Evolutionary conservation across 2,888 invertebrate species (phyloP).

Genomic region (Embidobia sp.): DNA sequence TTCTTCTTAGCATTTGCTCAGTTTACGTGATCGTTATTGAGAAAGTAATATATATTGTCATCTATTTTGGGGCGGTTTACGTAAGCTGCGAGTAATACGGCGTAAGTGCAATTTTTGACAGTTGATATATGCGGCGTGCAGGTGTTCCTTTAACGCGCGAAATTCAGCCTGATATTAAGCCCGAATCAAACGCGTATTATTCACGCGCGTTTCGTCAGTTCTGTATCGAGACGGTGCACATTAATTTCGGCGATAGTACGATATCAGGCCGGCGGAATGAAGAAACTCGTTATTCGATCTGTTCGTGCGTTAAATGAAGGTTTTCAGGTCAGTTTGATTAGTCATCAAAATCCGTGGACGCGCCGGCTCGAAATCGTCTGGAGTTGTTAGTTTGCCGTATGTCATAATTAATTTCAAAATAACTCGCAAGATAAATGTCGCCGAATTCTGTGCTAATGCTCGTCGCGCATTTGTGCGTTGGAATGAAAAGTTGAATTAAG

Average conservation of each 20-base stretch:
- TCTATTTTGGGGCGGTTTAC: conserved; percentile 12
- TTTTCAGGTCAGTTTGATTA: conserved; percentile 63
- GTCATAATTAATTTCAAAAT: conserved; percentile 56
- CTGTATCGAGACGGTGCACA: conserved; percentile 32
- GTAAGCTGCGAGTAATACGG: conserved; percentile 6
- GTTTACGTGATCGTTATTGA: too few species aligned
- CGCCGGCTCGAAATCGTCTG: conserved; percentile 18
- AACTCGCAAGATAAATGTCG: conserved; percentile 46
- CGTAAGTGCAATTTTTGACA: conserved; percentile 38
- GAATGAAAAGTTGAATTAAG: too few species aligned
- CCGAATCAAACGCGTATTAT: conserved; percentile 30
- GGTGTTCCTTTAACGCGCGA: conserved; percentile 33
- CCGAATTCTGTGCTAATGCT: conserved; percentile 40
- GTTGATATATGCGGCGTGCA: conserved; percentile 27
- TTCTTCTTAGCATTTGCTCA: too few species aligned
- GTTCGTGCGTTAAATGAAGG: conserved; percentile 50
- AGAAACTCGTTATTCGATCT: conserved; percentile 34
- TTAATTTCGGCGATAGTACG: conserved; percentile 44
- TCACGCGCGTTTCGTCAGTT: conserved; percentile 56
- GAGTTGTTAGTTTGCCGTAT: conserved; percentile 22
- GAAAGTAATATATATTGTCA: too few species aligned
- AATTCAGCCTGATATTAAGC: conserved; percentile 47
- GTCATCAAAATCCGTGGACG: conserved; percentile 31
- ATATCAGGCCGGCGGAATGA: conserved; percentile 36
- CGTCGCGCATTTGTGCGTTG: too few species aligned